These are phyloP conservation scores for Blastobasis lacticolella DNA, from an alignment of 2,888 invertebrate species.

Conservation along the genomic window DNA sequence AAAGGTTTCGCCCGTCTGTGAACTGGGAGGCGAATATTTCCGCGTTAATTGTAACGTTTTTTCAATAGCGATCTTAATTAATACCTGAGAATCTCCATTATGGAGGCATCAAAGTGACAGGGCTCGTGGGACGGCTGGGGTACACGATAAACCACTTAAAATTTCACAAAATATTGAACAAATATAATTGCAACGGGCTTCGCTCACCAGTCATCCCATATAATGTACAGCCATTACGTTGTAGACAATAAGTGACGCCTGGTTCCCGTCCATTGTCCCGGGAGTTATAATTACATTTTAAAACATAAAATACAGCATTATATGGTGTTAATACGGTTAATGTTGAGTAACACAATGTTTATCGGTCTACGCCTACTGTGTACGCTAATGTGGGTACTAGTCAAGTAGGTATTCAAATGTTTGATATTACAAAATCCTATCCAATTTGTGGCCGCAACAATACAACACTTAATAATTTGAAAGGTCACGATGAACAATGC, in stretches of 20 bases:
- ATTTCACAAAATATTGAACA: conserved; percentile 59
- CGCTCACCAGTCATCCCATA: conserved; percentile 41
- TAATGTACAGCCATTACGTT: conserved; percentile 45
- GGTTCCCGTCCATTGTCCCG: conserved; percentile 65
- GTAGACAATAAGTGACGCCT: conserved; percentile 47
- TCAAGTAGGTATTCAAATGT: conserved; percentile 14
- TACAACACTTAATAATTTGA: conserved; percentile 33
- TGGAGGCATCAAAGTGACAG: conserved; percentile 23
- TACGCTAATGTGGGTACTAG: background rate
- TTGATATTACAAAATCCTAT: conserved; percentile 47
- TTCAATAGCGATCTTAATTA: conserved; percentile 48
- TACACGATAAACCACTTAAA: conserved; percentile 29
- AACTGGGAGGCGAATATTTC: conserved; percentile 12
- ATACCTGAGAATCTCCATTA: conserved; percentile 44
- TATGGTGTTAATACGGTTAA: conserved; percentile 59
- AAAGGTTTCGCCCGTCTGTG: conserved; percentile 5
- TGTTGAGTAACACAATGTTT: conserved; percentile 46
- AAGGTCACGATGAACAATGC: conserved; percentile 43
- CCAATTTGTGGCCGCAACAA: conserved; percentile 43
- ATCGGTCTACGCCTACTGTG: background rate
- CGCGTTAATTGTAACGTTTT: conserved; percentile 33
- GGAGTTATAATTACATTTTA: conserved; percentile 57
- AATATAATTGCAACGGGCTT: conserved; percentile 46
- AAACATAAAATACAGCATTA: conserved; percentile 58
- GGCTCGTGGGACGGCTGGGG: conserved; percentile 4